phyloP scores from a whole-genome alignment of 2,797 vertebrate species.

The Enteromius unitaeniatus region DNA sequence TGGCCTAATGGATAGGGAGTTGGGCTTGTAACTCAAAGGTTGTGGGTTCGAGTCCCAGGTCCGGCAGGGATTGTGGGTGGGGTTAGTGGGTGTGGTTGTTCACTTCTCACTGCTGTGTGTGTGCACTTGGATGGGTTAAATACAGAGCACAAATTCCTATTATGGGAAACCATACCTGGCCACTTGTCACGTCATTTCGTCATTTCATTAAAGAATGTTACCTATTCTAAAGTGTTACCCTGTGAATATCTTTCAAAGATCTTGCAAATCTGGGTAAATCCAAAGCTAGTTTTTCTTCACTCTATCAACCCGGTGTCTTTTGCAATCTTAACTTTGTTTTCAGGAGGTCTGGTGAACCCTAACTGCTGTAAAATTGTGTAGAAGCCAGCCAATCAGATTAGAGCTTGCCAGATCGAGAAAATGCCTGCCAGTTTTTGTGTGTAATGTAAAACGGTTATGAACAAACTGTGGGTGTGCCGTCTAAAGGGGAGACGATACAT shows the following conservation, averaged over 20 bases:
- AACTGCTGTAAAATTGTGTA: slow-evolving; percentile 4
- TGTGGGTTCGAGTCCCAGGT: too few relatives aligned
- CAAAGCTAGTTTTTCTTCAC: neutral
- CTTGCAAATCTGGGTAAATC: neutral
- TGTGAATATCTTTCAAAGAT: slow-evolving; percentile 10
- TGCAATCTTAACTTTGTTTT: slow-evolving; percentile 11
- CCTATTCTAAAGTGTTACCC: too few relatives aligned
- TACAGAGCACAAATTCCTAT: too few relatives aligned
- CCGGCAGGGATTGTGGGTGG: too few relatives aligned
- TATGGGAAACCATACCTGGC: too few relatives aligned
- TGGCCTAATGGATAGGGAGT: too few relatives aligned
- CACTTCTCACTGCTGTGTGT: too few relatives aligned
- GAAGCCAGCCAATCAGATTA: slow-evolving; percentile 22
- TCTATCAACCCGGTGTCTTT: neutral
- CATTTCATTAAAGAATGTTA: neutral
- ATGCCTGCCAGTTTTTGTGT: slow-evolving; percentile 16
- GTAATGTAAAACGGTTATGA: neutral
- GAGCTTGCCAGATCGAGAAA: slow-evolving; percentile 23
- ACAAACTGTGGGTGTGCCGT: slow-evolving; percentile 5
- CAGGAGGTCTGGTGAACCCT: neutral
- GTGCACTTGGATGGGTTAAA: too few relatives aligned
- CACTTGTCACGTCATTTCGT: too few relatives aligned
- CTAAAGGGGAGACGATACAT: slow-evolving; percentile 13
- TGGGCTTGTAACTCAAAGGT: too few relatives aligned
- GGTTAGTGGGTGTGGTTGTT: too few relatives aligned